Base-by-base conservation (phyloP, 2,113 vertebrate species). In the Chrysochloris asiatica region DNA sequence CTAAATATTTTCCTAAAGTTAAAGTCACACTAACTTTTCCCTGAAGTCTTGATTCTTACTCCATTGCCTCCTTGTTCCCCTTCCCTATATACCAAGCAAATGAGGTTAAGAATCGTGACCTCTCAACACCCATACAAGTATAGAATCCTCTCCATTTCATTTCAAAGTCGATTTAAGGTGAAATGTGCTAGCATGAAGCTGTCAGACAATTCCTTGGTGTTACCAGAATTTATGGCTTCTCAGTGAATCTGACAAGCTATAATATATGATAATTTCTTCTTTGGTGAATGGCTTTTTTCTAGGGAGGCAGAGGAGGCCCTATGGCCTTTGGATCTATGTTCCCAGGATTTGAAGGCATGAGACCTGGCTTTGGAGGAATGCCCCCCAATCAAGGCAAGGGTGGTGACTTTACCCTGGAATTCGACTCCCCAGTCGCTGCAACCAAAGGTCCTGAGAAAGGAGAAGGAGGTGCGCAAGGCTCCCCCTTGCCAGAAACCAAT, bases 331-430 rank as follows among this genome's bases (percentile, higher is more conserved):
- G 52, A 77, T 69, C 91, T 38, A 8, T 96, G 38, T 92, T 96
- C 83, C 90, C 95, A 10, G 80, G 97, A 95, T 95, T 93, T 72
- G 89, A 89, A 78, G 81, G 73, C 30, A 22, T 88, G 73, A 93
- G 93, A 12, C 72, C 92, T 21, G 81, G 67, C 79, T 78, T 97
- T 45, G 88, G 80, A 81, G 84, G 72, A 24, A 41, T 93, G 16
- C 30, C 75, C 3, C 82, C 76, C 72, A 97, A 92, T 17, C 30
- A 92, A 79, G 54, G 76, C 61, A 69, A 93, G 56, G 92, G 92
- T 0, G 93, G 96, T 72, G 94, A 97, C 78, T 95, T 97, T 48
- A 97, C 95, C 33, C 91, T 96, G 63, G 96, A 97, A 95, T 96
- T 97, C 88, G 97, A 97, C 56, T 85, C 77, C 33, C 90, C 96